Percentiles rank a stretch among this genome's conserved stretches.
Conservation (phyloP, 2,113 vertebrate species). For the Aramus guarauna region DNA sequence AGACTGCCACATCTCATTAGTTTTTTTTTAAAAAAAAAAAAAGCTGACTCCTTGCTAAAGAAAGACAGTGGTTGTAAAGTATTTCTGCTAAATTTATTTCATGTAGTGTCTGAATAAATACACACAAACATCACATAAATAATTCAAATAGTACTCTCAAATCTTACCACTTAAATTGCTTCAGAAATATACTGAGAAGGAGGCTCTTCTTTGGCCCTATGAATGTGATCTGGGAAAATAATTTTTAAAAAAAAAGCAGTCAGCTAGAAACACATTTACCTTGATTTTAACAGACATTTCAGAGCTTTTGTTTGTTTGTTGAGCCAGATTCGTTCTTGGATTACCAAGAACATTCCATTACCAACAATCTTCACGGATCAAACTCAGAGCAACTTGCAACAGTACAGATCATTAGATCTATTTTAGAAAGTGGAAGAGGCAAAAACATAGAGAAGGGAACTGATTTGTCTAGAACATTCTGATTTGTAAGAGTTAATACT, state of each 20-base stretch:
- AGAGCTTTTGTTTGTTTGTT: neutral
- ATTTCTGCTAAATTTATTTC: neutral
- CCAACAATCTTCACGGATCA: neutral
- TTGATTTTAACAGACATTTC: neutral
- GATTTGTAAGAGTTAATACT: neutral
- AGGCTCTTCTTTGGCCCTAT: constrained; percentile 88
- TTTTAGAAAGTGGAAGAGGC: neutral
- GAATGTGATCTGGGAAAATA: constrained; percentile 82
- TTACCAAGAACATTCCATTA: too few relatives aligned
- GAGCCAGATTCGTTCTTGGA: fast-evolving
- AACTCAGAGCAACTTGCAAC: neutral
- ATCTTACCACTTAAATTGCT: constrained; percentile 92
- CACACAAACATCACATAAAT: neutral
- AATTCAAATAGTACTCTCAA: neutral
- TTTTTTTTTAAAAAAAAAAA: fast-evolving
- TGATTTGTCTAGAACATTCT: neutral
- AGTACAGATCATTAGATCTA: neutral
- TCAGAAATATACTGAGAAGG: constrained; percentile 92
- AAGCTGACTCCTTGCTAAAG: neutral
- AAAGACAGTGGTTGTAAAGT: neutral
- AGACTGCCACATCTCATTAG: neutral
- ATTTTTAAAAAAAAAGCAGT: neutral
- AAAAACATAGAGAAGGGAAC: neutral
- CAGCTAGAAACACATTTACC: neutral
- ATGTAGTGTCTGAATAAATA: neutral